Percentiles rank a stretch among this genome's conserved stretches.
phyloP scores from a whole-genome alignment of 2,797 vertebrate genomes.

The Ara ararauna region DNA sequence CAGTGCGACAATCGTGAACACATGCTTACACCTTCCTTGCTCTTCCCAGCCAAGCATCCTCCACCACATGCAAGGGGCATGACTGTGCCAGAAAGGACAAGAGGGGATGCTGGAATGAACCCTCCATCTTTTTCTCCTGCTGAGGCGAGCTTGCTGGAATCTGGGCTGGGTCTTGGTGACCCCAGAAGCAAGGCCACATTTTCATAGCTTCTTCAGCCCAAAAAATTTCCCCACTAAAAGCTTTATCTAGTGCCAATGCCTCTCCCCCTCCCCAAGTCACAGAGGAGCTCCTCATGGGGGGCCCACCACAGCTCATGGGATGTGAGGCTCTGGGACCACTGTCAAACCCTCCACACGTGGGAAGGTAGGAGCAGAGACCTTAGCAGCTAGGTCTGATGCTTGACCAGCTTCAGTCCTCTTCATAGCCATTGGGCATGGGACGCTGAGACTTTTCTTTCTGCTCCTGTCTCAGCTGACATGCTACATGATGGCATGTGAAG shows the following conservation, averaged over 20 bases:
- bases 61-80: accelerated
- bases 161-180: not conserved
- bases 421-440: accelerated
- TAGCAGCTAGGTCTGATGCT: not conserved
- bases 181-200: not conserved
- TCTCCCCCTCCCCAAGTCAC: not conserved
- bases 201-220: not conserved
- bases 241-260: not conserved
- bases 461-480: not conserved
- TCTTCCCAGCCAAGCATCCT: not conserved
- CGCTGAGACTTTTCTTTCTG: not conserved
- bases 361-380: not conserved
- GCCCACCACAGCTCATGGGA: not conserved
- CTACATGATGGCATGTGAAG: not conserved
- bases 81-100: not conserved
- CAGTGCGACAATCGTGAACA: accelerated
- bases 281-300: not conserved
- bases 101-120: not conserved
- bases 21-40: not conserved
- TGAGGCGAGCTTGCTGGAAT: not conserved
- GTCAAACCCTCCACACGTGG: accelerated
- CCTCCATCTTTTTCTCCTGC: not conserved
- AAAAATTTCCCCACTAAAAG: not conserved
- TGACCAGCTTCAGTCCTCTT: not conserved
- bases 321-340: accelerated